phyloP scores from a whole-genome alignment of 2,113 vertebrate species.

The Pavo muticus region DNA sequence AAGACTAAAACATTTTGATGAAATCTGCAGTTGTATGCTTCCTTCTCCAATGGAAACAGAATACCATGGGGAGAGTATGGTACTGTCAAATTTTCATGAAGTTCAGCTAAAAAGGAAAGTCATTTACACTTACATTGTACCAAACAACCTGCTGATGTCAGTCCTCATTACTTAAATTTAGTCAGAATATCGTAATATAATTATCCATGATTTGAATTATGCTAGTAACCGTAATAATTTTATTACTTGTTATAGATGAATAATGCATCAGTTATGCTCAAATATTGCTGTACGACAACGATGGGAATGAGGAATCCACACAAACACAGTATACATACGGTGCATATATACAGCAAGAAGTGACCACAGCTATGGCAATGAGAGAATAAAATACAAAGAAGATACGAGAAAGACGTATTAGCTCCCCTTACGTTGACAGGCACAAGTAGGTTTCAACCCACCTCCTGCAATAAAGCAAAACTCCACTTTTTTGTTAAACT shows the following conservation, averaged over 20 bases:
- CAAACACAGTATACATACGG: neutral
- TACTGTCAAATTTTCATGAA: neutral
- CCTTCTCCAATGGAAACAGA: neutral
- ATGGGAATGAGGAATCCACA: neutral
- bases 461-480: neutral
- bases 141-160: neutral
- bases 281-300: neutral
- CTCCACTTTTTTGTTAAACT: conserved; percentile 15
- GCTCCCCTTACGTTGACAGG: neutral
- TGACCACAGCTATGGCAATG: neutral
- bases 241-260: neutral
- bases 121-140: neutral
- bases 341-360: neutral
- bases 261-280: neutral
- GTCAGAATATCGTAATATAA: neutral
- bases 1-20: neutral
- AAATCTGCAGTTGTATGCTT: neutral
- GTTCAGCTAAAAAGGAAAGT: neutral
- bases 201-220: neutral
- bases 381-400: neutral
- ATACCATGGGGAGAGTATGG: neutral
- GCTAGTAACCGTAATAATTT: neutral
- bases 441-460: neutral
- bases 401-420: neutral
- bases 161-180: neutral